Base-by-base conservation (phyloP, 1,140 invertebrate species). In the Papilio polytes region DNA sequence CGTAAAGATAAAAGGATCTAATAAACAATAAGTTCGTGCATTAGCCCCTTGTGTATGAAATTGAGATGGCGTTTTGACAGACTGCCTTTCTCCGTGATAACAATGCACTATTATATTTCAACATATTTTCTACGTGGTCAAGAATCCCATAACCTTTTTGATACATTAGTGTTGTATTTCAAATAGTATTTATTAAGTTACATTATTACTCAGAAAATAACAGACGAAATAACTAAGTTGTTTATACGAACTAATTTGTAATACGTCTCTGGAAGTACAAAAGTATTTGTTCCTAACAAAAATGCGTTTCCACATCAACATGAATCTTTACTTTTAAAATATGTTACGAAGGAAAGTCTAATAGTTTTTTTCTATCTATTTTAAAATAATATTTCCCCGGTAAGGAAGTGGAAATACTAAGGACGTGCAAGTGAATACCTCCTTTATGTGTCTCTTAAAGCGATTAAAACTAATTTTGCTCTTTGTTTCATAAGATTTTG, bases 71-170 rank as follows among this genome's bases (percentile, higher is more conserved):
- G 8, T n/a, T 22, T 22, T 59, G 56, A 59, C 18, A 22, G 56
- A 56, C 9, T 59, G 20, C 12, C 22, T 26, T 26, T 63, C 8
- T 12, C 22, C 9, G 1, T 22, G 10, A 26, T 9, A 26, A 63
- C 59, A 63, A 63, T 26, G 20, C 59, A 63, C 20, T 22, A 63
- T 63, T 12, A 63, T 63, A 63, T 63, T n/a, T 63, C 59, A 22
- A 22, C 59, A 22, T 63, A 22, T 63, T 8, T 41, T 41, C 10
- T 22, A 10, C 20, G 20, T 26, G 20, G 10, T 20, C 8, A 63
- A 26, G 20, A 22, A 26, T 63, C 22, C 22, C 22, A 0, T 3
- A 10, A 22, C 20, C n/a, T 22, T 22, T 22, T 63, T 20, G 22
- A 41, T 63, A 10, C 59, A 63, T 63, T 26, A 12, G 9, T 26